phyloP scores from a whole-genome alignment of 1,140 invertebrate species.

The Drosophila hydei region DNA sequence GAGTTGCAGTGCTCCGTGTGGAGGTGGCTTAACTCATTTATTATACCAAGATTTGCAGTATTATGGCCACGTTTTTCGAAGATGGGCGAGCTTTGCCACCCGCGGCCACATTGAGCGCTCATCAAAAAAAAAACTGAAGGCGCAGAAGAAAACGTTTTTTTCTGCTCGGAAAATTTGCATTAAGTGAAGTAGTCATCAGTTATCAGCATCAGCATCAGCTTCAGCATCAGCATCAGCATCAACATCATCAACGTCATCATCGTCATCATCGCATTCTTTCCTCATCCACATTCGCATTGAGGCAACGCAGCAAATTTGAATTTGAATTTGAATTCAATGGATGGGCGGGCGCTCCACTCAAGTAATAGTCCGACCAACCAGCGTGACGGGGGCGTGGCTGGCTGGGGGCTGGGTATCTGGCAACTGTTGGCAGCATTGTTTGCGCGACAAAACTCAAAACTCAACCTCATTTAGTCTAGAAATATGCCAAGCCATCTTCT shows the following conservation, averaged over 20 bases:
- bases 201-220: slow-evolving; percentile 60
- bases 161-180: slow-evolving; percentile 66
- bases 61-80: slow-evolving; percentile 68
- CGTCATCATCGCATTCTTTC: slow-evolving; percentile 9
- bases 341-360: slow-evolving; percentile 19
- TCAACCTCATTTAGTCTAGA: slow-evolving; percentile 75
- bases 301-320: slow-evolving; percentile 61
- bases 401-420: slow-evolving; percentile 5
- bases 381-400: neutral
- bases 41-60: slow-evolving; percentile 78
- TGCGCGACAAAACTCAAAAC: slow-evolving; percentile 68
- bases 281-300: slow-evolving; percentile 25
- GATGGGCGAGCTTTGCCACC: slow-evolving; percentile 1
- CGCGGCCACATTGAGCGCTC: slow-evolving; percentile 41
- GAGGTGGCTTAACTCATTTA: slow-evolving; percentile 60
- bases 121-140: slow-evolving; percentile 35
- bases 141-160: neutral
- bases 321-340: slow-evolving; percentile 58
- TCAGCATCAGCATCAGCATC: slow-evolving; percentile 25
- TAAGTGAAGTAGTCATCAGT: slow-evolving; percentile 82
- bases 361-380: slow-evolving; percentile 18
- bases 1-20: slow-evolving; percentile 31
- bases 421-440: slow-evolving; percentile 62
- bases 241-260: slow-evolving; percentile 8
- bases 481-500: slow-evolving; percentile 66